Base-by-base conservation (phyloP, 2,888 invertebrate genomes). In the Chrysolina oricalcia region DNA sequence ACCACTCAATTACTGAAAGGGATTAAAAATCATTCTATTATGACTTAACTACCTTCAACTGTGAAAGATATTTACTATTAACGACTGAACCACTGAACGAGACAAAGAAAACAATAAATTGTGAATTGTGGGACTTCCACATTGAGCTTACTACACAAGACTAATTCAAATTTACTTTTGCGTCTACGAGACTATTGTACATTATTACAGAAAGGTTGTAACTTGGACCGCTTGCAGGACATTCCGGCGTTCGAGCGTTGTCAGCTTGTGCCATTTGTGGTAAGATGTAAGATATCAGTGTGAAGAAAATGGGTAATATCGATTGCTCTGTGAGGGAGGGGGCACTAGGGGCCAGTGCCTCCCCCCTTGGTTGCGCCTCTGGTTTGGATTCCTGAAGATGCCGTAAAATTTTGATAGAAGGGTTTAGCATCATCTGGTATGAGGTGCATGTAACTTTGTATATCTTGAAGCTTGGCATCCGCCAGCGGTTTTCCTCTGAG, bases 221-320 rank as follows among this genome's bases (percentile, higher is more conserved):
- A 27, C 27, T 27, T 27, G 27, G 2, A 27, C 27, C 27, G 27
- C 5, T 27, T 27, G 27, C 27, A 3, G 27, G 27, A 13, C 21
- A 5, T 53, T 53, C 3, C 43, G 15, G 53, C 53, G 53, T 17
- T 17, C 53, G 48, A 53, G 53, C 53, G 53, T 53, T 53, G 53
- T 53, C 53, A 17, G 53, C 5, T 53, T 17, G 53, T 53, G 53
- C 21, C 53, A 53, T 53, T 53, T 53, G 17, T 53, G 53, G 53
- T 53, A 53, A 53, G 53, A 53, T 53, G 53, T 53, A 53, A 53
- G 53, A 53, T 53, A 21, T 50, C 15, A 15, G 15, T 50, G 15
- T 50, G n/a, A 8, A 53, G n/a, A 11, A 53, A 53, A 53, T 53
- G 53, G 53, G 21, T 21, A 53, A 53, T 53, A 8, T 53, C 53